Evolutionary conservation across 2,888 invertebrate species (phyloP), one percentile per base, ranked within the genome.

Genomic region (Steinernema hermaphroditum): DNA sequence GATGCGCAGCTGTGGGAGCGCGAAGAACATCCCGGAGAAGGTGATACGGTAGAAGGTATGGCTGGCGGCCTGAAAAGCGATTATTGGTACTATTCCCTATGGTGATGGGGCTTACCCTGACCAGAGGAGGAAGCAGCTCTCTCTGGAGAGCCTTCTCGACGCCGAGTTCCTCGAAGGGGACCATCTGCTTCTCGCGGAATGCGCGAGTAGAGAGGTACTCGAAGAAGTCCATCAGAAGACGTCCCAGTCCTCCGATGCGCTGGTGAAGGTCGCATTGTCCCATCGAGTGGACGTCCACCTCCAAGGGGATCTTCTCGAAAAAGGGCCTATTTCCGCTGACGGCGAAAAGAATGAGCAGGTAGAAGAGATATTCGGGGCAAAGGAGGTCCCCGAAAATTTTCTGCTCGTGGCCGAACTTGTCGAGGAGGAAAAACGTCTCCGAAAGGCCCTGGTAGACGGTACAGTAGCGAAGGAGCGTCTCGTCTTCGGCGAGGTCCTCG

Each of bases 211-310:
- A 54, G 22, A 76, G 71, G 29, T 50, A 72, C 22, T 75, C 46
- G 41, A 77, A 37, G 37, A 77, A 75, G 16, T 34, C 44, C 19
- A 74, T 27, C 37, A 77, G 75, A 41, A 70, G 69, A n/a, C 72
- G 46, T 4, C 69, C 75, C 54, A 50, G 68, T 19, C 69, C 70
- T 12, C 72, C 68, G 16, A 22, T 68, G 22, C 68, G 68, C 27
- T 54, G 50, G n/a, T 73, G 27, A 12, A 74, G 69, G 49, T 74
- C 46, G n/a, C 62, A 29, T 32, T 29, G 24, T 16, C 27, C 32
- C 29, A 62, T 29, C 14, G 29, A 1, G 6, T n/a, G 8, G 2
- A 62, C 34, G 62, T 62, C 29, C 4, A 19, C 32, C 16, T 62
- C 62, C 8, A 8, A 14, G 1, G 62, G 8, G 34, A 62, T 62